Percentiles rank a stretch among this genome's conserved stretches.
phyloP scores from a whole-genome alignment of 2,888 invertebrate species.

The Rotaria sp. region DNA sequence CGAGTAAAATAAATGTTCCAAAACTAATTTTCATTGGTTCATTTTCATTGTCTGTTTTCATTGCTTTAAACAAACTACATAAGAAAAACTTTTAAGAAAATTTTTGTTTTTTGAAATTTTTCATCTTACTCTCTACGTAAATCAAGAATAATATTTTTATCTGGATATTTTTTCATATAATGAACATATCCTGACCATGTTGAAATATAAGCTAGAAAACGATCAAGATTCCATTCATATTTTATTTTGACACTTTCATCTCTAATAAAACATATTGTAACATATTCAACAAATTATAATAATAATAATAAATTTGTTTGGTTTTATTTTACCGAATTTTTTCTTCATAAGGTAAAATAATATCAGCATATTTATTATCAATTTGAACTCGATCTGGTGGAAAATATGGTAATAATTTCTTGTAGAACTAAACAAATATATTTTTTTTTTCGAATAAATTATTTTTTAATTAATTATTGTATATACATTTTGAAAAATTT shows the following conservation, averaged over 20 bases:
- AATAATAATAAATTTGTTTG: background rate
- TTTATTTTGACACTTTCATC: background rate
- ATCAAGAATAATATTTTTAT: background rate
- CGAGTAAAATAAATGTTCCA: background rate
- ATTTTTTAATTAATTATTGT: background rate
- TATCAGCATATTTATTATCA: background rate
- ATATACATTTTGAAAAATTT: background rate
- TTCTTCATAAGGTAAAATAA: constrained; percentile 11
- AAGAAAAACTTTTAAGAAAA: background rate
- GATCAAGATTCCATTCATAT: constrained; percentile 4
- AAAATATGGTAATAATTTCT: background rate
- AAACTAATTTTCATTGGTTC: background rate
- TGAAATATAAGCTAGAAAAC: background rate
- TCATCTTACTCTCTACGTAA: background rate
- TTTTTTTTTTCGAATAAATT: background rate
- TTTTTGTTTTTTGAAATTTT: background rate
- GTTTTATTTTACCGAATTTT: background rate
- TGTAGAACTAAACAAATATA: background rate
- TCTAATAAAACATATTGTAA: background rate
- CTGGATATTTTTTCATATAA: background rate
- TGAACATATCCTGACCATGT: background rate
- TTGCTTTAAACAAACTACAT: background rate
- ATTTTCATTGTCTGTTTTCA: background rate
- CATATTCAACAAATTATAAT: too few relatives aligned
- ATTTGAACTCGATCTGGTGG: background rate